phyloP scores from a whole-genome alignment of 35 echinoderm and acorn worm species.

The Holothuria glaberrima region DNA sequence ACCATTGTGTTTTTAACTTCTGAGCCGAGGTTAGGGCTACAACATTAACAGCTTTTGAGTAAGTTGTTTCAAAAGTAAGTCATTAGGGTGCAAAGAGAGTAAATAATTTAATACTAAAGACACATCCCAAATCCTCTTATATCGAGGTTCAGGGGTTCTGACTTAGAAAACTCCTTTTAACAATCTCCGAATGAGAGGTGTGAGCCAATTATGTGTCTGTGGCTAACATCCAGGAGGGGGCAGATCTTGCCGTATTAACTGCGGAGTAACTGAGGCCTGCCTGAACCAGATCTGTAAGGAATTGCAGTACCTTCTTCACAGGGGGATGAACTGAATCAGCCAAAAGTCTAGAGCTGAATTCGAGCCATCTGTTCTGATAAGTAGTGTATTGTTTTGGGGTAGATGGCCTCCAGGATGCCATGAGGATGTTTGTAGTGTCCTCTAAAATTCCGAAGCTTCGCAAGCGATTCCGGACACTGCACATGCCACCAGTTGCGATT shows the following conservation, averaged over 20 bases:
- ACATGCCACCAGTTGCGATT: not conserved
- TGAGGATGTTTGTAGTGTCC: not conserved
- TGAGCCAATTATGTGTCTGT: not conserved
- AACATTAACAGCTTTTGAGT: not conserved
- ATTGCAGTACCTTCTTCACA: not conserved
- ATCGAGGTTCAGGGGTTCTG: conserved; percentile 15
- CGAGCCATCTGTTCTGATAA: conserved; percentile 3
- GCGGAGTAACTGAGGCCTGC: not conserved
- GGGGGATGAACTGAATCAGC: not conserved
- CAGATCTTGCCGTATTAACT: conserved; percentile 25
- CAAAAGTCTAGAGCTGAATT: not conserved
- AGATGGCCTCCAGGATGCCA: conserved; percentile 10
- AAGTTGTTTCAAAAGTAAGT: no score
- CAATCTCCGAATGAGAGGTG: not conserved
- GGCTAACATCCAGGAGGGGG: not conserved
- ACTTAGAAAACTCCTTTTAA: conserved; percentile 9
- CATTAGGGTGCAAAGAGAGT: no score
- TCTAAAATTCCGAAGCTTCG: conserved; percentile 18
- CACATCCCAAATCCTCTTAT: not conserved
- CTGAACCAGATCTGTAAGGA: not conserved
- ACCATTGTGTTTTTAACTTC: no score
- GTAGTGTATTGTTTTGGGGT: not conserved
- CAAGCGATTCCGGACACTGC: not conserved
- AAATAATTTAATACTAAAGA: not conserved
- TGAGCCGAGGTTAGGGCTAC: conserved; percentile 24